A percentile compares a stretch with the other conserved stretches of the same genome.
Evolutionary conservation across 2,888 invertebrate genomes (phyloP).

Genomic region (Mamestra brassicae): DNA sequence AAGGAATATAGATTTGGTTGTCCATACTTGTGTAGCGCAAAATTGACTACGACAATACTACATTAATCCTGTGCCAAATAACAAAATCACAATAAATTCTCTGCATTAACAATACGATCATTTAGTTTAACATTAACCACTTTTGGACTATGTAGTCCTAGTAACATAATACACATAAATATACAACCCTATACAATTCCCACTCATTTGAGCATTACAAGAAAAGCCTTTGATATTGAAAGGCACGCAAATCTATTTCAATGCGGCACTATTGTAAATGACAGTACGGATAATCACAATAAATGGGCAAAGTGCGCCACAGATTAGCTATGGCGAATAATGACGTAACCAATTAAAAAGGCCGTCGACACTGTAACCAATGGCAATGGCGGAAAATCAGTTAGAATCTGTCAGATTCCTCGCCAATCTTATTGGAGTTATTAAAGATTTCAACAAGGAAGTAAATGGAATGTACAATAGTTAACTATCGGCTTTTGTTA

Average conservation of each 20-base stretch:
- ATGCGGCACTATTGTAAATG: slow-evolving; percentile 30
- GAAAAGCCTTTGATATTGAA: slow-evolving; percentile 34
- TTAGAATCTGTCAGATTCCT: slow-evolving; percentile 30
- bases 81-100: neutral
- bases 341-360: slow-evolving; percentile 54
- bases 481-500: slow-evolving; percentile 39
- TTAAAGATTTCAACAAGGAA: slow-evolving; percentile 53
- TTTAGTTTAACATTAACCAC: neutral
- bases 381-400: slow-evolving; percentile 11
- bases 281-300: slow-evolving; percentile 32
- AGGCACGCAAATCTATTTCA: slow-evolving; percentile 16
- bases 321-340: slow-evolving; percentile 38
- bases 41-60: neutral
- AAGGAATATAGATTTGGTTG: neutral
- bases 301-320: slow-evolving; percentile 31
- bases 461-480: slow-evolving; percentile 49
- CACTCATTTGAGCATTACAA: slow-evolving; percentile 7
- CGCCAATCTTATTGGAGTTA: slow-evolving; percentile 7
- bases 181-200: slow-evolving; percentile 1
- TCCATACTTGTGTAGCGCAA: neutral
- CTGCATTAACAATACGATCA: neutral
- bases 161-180: neutral
- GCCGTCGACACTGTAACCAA: slow-evolving; percentile 28
- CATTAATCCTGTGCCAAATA: neutral
- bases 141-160: neutral